Base-by-base conservation (phyloP, 2,888 invertebrate species). In the Ferdinandea cuprea region DNA sequence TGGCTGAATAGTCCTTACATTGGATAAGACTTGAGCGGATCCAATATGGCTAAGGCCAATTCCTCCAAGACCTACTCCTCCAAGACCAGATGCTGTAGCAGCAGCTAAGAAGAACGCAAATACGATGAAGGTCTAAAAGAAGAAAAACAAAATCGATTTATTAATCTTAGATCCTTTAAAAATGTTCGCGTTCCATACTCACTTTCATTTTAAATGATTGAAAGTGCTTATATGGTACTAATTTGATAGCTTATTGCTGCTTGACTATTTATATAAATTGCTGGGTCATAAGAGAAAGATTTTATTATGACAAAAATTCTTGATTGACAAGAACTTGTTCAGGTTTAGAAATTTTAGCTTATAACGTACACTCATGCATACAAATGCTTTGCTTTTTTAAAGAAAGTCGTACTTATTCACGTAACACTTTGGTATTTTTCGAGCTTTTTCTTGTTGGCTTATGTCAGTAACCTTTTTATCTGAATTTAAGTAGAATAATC, bases 231-330 rank as follows among this genome's bases (percentile, higher is more conserved):
- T 8, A 48, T 7, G 13, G 1, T 48, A 28, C 65, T 63, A 48
- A 37, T n/a, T 35, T 48, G 63, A 46, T 17, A 28, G 7, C 0
- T 17, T 13, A 40, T 8, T 17, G 7, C 4, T 8, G 32, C 50
- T 28, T 28, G 50, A 15, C 50, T 52, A 52, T 65, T 65, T 65
- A 52, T 65, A 65, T 50, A 8, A 17, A 25, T 7, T 48, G 37
- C 37, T 50, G 5, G 42, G 21, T 25, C 35, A 11, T 63, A 21
- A 48, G 9, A 0, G 8, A 11, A 44, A 7, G 0, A 44, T 17
- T 9, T 40, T 9, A 9, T 28, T 28, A 28, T 50, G 8, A 3
- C 6, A 15, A 28, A 28, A 3, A 13, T 15, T 58, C 17, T 15
- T 1, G 11, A 25, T 9, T 19, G 11, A n/a, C n/a, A n/a, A n/a